phyloP scores from a whole-genome alignment of 35 echinoderm and acorn worm species.

The Ophioderma brevispina region DNA sequence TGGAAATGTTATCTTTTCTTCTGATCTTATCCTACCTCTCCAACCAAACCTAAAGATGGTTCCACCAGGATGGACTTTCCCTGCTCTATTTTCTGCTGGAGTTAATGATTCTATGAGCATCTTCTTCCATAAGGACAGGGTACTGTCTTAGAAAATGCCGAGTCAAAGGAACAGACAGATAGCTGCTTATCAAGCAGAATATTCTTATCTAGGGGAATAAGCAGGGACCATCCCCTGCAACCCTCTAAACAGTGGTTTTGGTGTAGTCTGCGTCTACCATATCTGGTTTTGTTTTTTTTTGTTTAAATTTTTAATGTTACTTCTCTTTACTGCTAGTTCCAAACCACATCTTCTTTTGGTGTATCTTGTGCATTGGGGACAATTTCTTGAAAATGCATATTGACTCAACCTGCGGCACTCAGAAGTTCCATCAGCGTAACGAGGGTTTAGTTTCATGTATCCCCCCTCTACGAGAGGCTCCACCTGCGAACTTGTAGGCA shows the following conservation, averaged over 20 bases:
- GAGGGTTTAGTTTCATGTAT: background rate
- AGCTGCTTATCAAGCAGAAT: constrained; percentile 2
- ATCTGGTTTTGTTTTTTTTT: too few species aligned
- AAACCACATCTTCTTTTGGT: background rate
- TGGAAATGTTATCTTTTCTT: constrained; percentile 14
- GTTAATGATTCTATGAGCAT: constrained; percentile 12
- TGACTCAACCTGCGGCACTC: background rate
- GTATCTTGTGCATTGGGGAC: background rate
- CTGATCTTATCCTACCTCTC: constrained; percentile 16
- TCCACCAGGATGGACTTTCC: constrained; percentile 17
- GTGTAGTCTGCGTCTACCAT: too few species aligned
- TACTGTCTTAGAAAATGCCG: constrained; percentile 12
- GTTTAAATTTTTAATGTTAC: too few species aligned
- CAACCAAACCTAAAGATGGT: constrained; percentile 54
- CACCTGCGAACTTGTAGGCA: too few species aligned
- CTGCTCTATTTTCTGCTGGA: constrained; percentile 4
- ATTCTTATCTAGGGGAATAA: constrained; percentile 11
- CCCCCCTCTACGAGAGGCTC: background rate
- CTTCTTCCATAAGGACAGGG: constrained; percentile 19
- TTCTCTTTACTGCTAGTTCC: too few species aligned
- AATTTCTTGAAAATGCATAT: background rate
- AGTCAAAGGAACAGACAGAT: constrained; percentile 15
- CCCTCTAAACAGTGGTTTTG: background rate
- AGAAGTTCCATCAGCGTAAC: background rate
- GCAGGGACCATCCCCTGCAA: constrained; percentile 8